Evolutionary conservation across 1,140 invertebrate species (phyloP), one percentile per base, ranked within the genome.

Genomic region (Drosophila parvula): DNA sequence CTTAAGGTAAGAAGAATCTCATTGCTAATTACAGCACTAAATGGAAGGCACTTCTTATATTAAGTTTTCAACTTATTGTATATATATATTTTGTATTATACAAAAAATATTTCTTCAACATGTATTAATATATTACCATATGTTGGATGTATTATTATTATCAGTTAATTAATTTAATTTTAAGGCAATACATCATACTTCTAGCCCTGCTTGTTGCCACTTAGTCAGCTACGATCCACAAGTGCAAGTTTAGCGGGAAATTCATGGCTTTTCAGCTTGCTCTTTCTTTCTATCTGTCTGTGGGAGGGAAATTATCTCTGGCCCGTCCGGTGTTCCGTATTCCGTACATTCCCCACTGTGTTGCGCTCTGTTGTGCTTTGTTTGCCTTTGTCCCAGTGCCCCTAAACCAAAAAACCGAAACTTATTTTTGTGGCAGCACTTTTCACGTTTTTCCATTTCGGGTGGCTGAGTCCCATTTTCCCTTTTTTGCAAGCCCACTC

Each of bases 391-490:
- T 68, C 73, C 80, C 76, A 83, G 61, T 74, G 79, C 61, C 79
- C 79, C 64, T 60, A 75, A 82, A 82, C 64, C 69, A 47, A 61
- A 73, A 38, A 84, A 64, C 65, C 73, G 28, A 78, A 81, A 63
- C 78, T 77, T 77, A 77, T 57, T 78, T 88, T 83, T 88, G 84
- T 83, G 85, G 83, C 84, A 89, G 83, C 79, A 89, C 76, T 89
- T 86, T 88, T 88, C 76, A 86, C 83, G 83, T 88, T 83, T 82
- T 83, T 74, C 65, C 82, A 74, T 88, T 88, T 79, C 64, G 51
- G 58, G 48, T 14, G 63, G 27, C 16, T 53, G 50, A 44, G 34
- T 30, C 50, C 50, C 32, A 61, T 61, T 60, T 53, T 32, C 12
- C 32, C 6, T 36, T 63, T 47, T 16, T 28, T 65, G 38, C 18